phyloP scores from a whole-genome alignment of 35 echinoderm and acorn worm species.

The Apostichopus japonicus region DNA sequence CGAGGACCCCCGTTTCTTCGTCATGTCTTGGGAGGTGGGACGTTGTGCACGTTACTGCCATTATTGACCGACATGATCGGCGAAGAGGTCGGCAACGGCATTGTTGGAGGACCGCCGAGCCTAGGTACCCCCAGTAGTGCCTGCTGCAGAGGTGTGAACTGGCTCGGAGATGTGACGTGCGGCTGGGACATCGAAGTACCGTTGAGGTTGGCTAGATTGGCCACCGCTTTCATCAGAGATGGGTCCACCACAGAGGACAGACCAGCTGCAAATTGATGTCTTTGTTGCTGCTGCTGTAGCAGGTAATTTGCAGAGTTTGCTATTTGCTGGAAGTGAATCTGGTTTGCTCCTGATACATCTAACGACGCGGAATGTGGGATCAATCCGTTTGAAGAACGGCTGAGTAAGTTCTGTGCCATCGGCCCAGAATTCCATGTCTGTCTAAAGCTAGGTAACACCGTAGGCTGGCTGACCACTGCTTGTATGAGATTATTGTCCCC shows the following conservation, averaged over 20 bases:
- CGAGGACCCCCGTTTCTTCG: too few species aligned
- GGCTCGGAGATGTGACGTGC: constrained; percentile 27
- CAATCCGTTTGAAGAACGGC: constrained; percentile 35
- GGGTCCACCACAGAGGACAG: constrained; percentile 31
- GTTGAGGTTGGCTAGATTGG: constrained; percentile 33
- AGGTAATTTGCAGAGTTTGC: background rate
- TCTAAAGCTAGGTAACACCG: constrained; percentile 78
- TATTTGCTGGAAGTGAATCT: constrained; percentile 34
- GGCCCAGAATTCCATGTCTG: constrained; percentile 78
- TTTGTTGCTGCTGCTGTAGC: background rate
- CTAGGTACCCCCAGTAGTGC: constrained; percentile 28
- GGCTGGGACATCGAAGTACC: constrained; percentile 28
- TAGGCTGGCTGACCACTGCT: constrained; percentile 47
- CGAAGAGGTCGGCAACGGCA: constrained; percentile 29
- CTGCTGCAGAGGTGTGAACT: constrained; percentile 50
- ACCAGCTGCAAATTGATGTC: background rate
- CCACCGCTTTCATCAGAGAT: constrained; percentile 54
- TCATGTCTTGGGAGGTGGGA: constrained; percentile 58
- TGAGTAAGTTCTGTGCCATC: constrained; percentile 40
- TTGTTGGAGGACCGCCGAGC: background rate
- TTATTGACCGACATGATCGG: constrained; percentile 56
- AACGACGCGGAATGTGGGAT: constrained; percentile 46
- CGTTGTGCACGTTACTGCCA: constrained; percentile 36
- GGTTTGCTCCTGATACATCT: constrained; percentile 43
- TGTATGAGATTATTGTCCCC: constrained; percentile 17